Conservation (phyloP, 2,113 vertebrate genomes). For the Hippolais icterina region DNA sequence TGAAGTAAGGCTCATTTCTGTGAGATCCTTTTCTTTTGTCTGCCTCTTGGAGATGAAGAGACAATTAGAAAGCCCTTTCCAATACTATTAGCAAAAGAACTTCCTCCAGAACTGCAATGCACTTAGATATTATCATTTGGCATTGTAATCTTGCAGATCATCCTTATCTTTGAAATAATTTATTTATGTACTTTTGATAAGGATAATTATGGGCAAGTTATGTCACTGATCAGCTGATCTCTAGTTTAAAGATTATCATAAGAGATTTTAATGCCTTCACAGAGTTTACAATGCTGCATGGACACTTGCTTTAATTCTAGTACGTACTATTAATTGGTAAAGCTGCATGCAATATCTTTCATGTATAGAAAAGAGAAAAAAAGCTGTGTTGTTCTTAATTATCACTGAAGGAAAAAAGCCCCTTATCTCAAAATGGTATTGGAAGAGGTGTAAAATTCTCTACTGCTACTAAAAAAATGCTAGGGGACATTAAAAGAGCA, state of each 20-base stretch:
- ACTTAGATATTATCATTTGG: background rate
- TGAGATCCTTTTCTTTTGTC: background rate
- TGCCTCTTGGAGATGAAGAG: constrained; percentile 24
- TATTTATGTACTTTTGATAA: constrained; percentile 27
- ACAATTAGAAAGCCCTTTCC: constrained; percentile 42
- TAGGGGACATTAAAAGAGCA: constrained; percentile 24
- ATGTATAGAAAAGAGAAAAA: constrained; percentile 51
- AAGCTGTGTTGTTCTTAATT: constrained; percentile 19
- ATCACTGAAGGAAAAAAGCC: background rate
- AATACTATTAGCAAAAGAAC: constrained; percentile 28
- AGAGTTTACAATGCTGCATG: constrained; percentile 40
- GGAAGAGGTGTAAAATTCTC: constrained; percentile 22
- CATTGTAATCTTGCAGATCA: constrained; percentile 1
- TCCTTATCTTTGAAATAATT: constrained; percentile 5
- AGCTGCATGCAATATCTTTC: constrained; percentile 48
- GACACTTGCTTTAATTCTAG: constrained; percentile 46
- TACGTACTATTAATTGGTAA: constrained; percentile 20
- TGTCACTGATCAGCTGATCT: background rate
- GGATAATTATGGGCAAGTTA: background rate
- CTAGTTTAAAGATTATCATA: background rate
- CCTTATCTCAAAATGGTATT: background rate
- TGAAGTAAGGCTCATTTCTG: background rate
- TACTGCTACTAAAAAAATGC: constrained; percentile 3
- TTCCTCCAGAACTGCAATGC: background rate
- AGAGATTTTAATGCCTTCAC: constrained; percentile 5